These are phyloP conservation scores for Epizoanthus stellaris DNA, from an alignment of 92 coral and sea anemone species.

Conservation along the genomic window DNA sequence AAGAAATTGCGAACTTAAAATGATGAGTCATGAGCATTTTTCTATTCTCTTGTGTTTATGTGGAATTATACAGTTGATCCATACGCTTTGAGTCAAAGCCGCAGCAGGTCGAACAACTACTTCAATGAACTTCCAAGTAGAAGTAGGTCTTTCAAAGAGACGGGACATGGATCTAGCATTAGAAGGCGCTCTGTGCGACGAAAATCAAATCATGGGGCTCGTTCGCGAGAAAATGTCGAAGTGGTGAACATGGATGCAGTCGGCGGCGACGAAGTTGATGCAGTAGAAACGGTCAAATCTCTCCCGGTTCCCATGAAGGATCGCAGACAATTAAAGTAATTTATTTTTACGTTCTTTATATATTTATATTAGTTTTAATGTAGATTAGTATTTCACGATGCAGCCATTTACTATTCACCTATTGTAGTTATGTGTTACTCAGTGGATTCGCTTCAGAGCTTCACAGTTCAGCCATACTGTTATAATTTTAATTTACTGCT, in stretches of 20 bases:
- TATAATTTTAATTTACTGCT: too few species aligned
- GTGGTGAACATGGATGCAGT: constrained; percentile 56
- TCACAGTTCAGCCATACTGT: too few species aligned
- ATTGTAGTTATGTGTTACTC: too few species aligned
- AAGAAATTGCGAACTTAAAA: not conserved
- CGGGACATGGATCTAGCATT: not conserved
- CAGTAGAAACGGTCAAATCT: constrained; percentile 50
- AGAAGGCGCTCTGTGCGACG: constrained; percentile 38
- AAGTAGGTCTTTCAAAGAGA: constrained; percentile 22
- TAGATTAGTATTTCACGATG: too few species aligned
- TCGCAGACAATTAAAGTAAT: constrained; percentile 62
- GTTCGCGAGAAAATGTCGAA: constrained; percentile 44
- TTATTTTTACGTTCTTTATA: not conserved
- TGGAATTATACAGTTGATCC: constrained; percentile 25
- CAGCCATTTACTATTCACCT: too few species aligned
- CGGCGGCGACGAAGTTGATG: constrained; percentile 48
- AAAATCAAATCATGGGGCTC: constrained; percentile 3
- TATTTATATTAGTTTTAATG: not conserved
- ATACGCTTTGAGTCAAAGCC: constrained; percentile 1
- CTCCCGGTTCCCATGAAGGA: constrained; percentile 67
- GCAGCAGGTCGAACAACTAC: constrained; percentile 32
- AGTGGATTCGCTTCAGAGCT: too few species aligned
- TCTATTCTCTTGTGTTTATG: constrained; percentile 1
- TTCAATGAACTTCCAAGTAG: constrained; percentile 24
- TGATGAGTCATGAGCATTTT: not conserved